These are phyloP conservation scores for Pherbina coryleti DNA, from an alignment of 2,888 invertebrate species.

Conservation along the genomic window DNA sequence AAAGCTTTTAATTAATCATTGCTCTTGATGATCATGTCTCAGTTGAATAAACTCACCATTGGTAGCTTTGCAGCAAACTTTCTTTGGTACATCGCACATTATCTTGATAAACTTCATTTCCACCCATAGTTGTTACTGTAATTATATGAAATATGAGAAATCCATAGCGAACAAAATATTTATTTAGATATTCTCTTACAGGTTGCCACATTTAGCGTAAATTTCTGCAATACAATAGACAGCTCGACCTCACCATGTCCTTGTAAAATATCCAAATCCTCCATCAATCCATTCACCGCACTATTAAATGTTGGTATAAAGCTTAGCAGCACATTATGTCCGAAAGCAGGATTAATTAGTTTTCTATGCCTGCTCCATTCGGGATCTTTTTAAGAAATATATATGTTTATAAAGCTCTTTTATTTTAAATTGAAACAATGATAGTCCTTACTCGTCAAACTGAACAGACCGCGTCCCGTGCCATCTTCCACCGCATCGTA, in stretches of 20 bases:
- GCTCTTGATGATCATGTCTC: not conserved
- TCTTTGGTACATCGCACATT: constrained; percentile 47
- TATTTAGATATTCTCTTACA: constrained; percentile 54
- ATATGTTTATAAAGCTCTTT: not conserved
- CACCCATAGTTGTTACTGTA: constrained; percentile 66
- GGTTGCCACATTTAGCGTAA: constrained; percentile 60
- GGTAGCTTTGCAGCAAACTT: constrained; percentile 57
- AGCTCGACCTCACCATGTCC: constrained; percentile 55
- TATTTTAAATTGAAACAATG: not conserved
- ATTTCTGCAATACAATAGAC: constrained; percentile 56
- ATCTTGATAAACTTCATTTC: constrained; percentile 50
- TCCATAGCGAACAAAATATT: not conserved
- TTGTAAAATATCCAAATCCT: constrained; percentile 49
- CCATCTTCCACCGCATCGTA: constrained; percentile 63
- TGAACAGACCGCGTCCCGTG: constrained; percentile 61
- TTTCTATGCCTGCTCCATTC: constrained; percentile 63
- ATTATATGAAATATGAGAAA: not conserved
- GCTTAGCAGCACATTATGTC: constrained; percentile 60
- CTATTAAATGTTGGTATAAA: constrained; percentile 63
- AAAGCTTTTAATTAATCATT: constrained; percentile 42
- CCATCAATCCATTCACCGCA: constrained; percentile 54
- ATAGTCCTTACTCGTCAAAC: constrained; percentile 55
- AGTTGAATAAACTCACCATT: constrained; percentile 54
- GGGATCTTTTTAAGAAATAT: constrained; percentile 52
- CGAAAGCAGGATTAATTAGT: constrained; percentile 64